Percentiles rank a stretch among this genome's conserved stretches.
These are phyloP conservation scores for Danio rerio DNA, from an alignment of 2,113 vertebrate genomes.

Conservation along the genomic window GRCz12tu NC_133185.1:32004501-32005000, in stretches of 20 bases:
- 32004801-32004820: constrained; percentile 15
- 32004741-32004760: constrained; percentile 81
- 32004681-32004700: constrained; percentile 67
- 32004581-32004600: constrained; percentile 85
- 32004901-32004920: background rate
- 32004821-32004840: background rate
- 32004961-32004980: background rate
- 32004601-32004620: constrained; percentile 72
- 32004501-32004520: constrained; percentile 84
- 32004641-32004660: constrained; percentile 78
- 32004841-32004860: constrained; percentile 5
- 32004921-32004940: constrained; percentile 10
- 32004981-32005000: background rate
- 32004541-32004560: constrained; percentile 83
- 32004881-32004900: constrained; percentile 10
- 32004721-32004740: constrained; percentile 77
- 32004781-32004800: background rate
- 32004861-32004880: constrained; percentile 31
- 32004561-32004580: constrained; percentile 82
- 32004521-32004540: constrained; percentile 83
- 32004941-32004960: background rate
- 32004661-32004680: constrained; percentile 66
- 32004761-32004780: constrained; percentile 48
- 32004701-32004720: constrained; percentile 81
- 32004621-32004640: constrained; percentile 84